Evolutionary conservation across 1,140 invertebrate species (phyloP).

Genomic region (Drosophila ficusphila): DNA sequence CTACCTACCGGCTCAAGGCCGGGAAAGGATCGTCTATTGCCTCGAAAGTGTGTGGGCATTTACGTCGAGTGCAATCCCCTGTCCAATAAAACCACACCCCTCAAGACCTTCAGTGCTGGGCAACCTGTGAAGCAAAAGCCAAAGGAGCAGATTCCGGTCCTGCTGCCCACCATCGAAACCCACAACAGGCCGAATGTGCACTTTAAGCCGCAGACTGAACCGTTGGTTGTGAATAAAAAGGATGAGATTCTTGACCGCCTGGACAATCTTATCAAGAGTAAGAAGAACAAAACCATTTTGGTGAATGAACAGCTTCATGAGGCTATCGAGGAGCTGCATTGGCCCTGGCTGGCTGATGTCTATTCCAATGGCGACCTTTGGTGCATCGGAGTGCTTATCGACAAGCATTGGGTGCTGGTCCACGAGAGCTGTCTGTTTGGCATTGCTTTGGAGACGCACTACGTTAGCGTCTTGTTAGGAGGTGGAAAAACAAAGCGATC

Average conservation of each 20-base stretch:
- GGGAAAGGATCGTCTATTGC: conserved; percentile 38
- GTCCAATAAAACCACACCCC: conserved; percentile 58
- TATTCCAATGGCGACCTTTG: conserved; percentile 88
- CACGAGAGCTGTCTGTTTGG: conserved; percentile 86
- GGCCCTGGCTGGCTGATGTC: conserved; percentile 89
- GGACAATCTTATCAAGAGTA: conserved; percentile 62
- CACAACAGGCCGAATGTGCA: conserved; percentile 70
- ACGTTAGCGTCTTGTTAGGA: conserved; percentile 88
- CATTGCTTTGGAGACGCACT: conserved; percentile 86
- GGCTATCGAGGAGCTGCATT: conserved; percentile 70
- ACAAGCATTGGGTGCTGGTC: conserved; percentile 87
- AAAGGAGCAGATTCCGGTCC: not conserved
- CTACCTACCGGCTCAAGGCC: conserved; percentile 4
- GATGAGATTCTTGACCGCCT: conserved; percentile 72
- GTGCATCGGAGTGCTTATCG: conserved; percentile 88
- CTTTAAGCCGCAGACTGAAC: conserved; percentile 58
- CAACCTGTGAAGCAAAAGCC: conserved; percentile 20
- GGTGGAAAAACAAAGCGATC: conserved; percentile 84
- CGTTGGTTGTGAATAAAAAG: conserved; percentile 62
- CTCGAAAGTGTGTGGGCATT: conserved; percentile 61
- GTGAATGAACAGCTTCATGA: conserved; percentile 73
- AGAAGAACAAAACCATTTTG: conserved; percentile 70
- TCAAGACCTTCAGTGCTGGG: conserved; percentile 73
- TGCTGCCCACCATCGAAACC: conserved; percentile 66
- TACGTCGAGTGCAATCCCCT: conserved; percentile 71